phyloP scores from a whole-genome alignment of 2,797 vertebrate genomes.

The Leucoraja ocellata region DNA sequence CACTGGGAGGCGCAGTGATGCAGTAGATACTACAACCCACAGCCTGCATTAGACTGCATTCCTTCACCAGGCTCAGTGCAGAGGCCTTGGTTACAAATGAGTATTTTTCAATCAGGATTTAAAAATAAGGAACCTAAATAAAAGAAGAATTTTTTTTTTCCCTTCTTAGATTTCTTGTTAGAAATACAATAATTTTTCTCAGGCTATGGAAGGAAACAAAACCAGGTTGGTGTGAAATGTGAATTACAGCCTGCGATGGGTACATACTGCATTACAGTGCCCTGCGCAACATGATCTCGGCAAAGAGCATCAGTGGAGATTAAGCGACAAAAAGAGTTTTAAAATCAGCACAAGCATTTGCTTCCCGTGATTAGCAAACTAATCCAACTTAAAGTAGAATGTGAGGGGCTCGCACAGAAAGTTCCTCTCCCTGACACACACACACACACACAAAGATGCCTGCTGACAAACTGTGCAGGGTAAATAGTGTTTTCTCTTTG shows the following conservation, averaged over 20 bases:
- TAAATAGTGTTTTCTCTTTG: background rate
- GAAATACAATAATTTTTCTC: background rate
- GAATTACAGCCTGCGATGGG: background rate
- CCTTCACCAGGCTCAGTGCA: background rate
- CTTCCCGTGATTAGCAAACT: background rate
- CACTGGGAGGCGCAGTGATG: background rate
- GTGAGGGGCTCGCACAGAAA: background rate
- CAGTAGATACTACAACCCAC: slow-evolving; percentile 13
- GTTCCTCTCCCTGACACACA: background rate
- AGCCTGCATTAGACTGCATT: background rate
- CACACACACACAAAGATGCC: too few species aligned
- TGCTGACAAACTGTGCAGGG: background rate
- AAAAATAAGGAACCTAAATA: background rate
- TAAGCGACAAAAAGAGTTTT: background rate
- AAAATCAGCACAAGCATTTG: background rate
- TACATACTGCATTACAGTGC: background rate
- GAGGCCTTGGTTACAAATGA: background rate
- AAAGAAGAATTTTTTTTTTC: too few species aligned
- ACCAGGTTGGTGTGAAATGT: background rate
- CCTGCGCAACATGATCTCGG: too few species aligned
- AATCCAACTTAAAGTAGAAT: background rate
- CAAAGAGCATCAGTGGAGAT: background rate
- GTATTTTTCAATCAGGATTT: background rate
- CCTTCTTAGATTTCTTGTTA: too few species aligned
- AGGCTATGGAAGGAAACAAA: background rate